Evolutionary conservation across 2,888 invertebrate species (phyloP).

Genomic region (Chironomus tentans): DNA sequence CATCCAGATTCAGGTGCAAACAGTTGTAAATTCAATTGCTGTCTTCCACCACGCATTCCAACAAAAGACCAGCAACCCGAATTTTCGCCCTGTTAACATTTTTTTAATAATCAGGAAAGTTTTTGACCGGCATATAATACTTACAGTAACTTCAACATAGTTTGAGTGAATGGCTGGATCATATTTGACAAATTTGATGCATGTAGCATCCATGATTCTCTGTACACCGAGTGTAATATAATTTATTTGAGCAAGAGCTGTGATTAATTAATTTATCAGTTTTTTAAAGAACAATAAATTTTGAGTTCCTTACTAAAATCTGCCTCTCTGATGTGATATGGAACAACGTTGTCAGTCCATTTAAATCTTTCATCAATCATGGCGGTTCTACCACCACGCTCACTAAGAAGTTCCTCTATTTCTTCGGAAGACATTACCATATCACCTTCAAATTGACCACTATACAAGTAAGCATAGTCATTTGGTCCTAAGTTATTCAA

Average conservation of each 20-base stretch:
- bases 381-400: constrained; percentile 34
- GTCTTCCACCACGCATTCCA: constrained; percentile 47
- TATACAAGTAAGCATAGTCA: constrained; percentile 46
- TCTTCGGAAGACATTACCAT: constrained; percentile 49
- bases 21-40: constrained; percentile 14
- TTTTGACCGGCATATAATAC: too few species aligned
- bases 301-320: neutral
- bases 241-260: neutral
- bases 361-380: constrained; percentile 36
- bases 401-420: neutral
- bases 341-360: constrained; percentile 42
- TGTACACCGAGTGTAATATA: neutral
- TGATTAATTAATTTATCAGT: neutral
- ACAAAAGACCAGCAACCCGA: constrained; percentile 68
- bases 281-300: neutral
- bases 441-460: constrained; percentile 60
- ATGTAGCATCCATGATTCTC: neutral
- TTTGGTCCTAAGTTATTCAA: neutral
- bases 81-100: constrained; percentile 47
- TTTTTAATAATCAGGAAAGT: too few species aligned
- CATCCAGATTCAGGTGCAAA: constrained; percentile 3
- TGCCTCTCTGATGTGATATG: constrained; percentile 32
- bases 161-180: neutral
- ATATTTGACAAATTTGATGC: neutral
- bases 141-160: neutral